Evolutionary conservation across 2,113 vertebrate species (phyloP).

Genomic region (Xenopus borealis): DNA sequence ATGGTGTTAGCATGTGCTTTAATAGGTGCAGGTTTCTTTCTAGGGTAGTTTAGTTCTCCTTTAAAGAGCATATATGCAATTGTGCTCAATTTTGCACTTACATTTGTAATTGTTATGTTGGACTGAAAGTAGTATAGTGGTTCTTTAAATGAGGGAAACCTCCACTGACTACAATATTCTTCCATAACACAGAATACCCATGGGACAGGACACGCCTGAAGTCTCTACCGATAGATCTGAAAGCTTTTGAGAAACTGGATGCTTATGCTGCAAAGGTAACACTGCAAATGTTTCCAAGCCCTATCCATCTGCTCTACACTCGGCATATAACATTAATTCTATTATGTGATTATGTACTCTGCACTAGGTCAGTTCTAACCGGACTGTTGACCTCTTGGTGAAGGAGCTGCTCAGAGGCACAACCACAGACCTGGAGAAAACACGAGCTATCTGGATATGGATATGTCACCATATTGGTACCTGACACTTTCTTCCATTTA

Average conservation of each 20-base stretch:
- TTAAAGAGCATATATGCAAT: too few relatives aligned
- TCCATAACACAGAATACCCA: conserved; percentile 62
- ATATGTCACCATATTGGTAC: conserved; percentile 78
- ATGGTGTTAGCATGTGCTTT: too few relatives aligned
- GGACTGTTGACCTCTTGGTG: conserved; percentile 64
- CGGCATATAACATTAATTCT: too few relatives aligned
- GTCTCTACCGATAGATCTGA: conserved; percentile 69
- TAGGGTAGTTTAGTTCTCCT: too few relatives aligned
- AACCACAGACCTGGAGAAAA: conserved; percentile 67
- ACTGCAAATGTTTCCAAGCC: not conserved
- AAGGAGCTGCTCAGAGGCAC: conserved; percentile 64
- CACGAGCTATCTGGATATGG: conserved; percentile 77
- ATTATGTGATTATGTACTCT: too few relatives aligned
- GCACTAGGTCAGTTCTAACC: conserved; percentile 59
- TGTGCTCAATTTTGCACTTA: too few relatives aligned
- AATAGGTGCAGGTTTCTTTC: too few relatives aligned
- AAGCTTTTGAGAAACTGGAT: conserved; percentile 71
- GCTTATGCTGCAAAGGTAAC: conserved; percentile 69
- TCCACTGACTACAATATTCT: not conserved
- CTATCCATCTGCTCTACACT: too few relatives aligned
- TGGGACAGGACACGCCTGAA: conserved; percentile 76
- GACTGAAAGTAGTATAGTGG: too few relatives aligned
- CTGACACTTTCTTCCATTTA: too few relatives aligned
- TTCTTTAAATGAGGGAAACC: too few relatives aligned
- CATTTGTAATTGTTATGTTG: too few relatives aligned